Base-by-base conservation (phyloP, 64 coral and sea anemone species). In the Astreopora myriophthalma region DNA sequence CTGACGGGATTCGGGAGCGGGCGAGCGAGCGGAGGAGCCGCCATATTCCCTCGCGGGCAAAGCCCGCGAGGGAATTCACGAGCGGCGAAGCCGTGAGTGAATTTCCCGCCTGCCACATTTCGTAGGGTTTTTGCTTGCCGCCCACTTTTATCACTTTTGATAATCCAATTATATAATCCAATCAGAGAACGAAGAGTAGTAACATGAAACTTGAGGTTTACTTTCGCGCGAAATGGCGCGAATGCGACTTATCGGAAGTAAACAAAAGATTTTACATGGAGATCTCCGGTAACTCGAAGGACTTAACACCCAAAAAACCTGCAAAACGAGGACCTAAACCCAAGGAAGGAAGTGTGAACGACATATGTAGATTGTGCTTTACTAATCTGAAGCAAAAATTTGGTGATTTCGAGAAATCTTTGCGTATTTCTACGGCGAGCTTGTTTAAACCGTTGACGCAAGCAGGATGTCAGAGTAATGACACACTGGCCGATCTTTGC, bases 351-450 rank as follows among this genome's bases (percentile, higher is more conserved):
- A 73, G 22, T 11, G 67, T 80, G 17, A 88, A 73, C 63, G 85
- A 79, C 20, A 76, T 68, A 8, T 92, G 90, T 32, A 86, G 90
- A 66, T 57, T 86, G 32, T 86, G 80, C 55, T 74, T 73, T 31
- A 83, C 85, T 88, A 64, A 62, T 39, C 74, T 89, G 3, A 89
- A 84, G 62, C 60, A 35, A 81, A 94, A 55, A 55, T 94, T 40
- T 84, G 85, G 92, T 13, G 85, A 84, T 89, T 94, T 94, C 80
- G 73, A 84, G 65, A 94, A 84, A 75, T 48, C 71, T 27, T 25
- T 40, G 14, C 86, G 42, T 60, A 34, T 92, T 75, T 92, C 90
- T 12, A 39, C 80, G 3, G 68, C 61, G 85, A 85, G 86, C 49
- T 55, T 55, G 49, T 55, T 55, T 76, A 86, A 78, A 69, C 32